These are phyloP conservation scores for Allygus modestus DNA, from an alignment of 2,888 invertebrate genomes.

Conservation along the genomic window DNA sequence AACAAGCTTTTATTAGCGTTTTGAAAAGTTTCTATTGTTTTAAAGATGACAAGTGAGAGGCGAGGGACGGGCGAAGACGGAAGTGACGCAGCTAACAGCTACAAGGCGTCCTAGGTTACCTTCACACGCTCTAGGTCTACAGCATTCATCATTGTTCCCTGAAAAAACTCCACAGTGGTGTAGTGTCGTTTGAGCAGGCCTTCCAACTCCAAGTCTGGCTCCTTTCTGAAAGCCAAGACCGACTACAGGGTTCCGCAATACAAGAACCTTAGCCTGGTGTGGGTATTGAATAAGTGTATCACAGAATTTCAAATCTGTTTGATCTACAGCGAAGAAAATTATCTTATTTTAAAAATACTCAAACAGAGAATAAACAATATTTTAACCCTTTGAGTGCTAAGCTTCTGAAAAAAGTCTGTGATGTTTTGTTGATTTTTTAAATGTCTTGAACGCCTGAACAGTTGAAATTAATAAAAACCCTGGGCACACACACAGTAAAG, in stretches of 20 bases:
- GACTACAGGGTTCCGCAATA: conserved; percentile 52
- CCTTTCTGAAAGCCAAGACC: conserved; percentile 88
- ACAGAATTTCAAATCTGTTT: not conserved
- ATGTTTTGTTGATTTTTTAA: no score
- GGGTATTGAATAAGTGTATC: not conserved
- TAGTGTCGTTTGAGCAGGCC: conserved; percentile 99
- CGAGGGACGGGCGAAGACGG: not conserved
- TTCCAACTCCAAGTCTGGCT: conserved; percentile 99
- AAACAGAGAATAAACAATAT: no score
- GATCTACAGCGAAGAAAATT: no score
- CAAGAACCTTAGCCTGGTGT: conserved; percentile 40
- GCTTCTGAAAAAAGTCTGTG: no score
- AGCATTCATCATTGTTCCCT: conserved; percentile 99
- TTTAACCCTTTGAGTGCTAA: no score
- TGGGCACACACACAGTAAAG: no score
- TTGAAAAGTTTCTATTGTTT: no score
- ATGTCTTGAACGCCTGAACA: no score
- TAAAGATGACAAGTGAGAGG: not conserved
- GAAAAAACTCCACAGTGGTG: conserved; percentile 99
- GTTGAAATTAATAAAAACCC: no score
- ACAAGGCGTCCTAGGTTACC: conserved; percentile 78
- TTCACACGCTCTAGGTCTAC: conserved; percentile 99
- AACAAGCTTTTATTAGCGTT: no score
- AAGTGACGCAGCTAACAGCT: conserved; percentile 38
- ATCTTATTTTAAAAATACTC: no score